Evolutionary conservation across 2,113 vertebrate species (phyloP).

Genomic region (Apteryx mantelli): DNA sequence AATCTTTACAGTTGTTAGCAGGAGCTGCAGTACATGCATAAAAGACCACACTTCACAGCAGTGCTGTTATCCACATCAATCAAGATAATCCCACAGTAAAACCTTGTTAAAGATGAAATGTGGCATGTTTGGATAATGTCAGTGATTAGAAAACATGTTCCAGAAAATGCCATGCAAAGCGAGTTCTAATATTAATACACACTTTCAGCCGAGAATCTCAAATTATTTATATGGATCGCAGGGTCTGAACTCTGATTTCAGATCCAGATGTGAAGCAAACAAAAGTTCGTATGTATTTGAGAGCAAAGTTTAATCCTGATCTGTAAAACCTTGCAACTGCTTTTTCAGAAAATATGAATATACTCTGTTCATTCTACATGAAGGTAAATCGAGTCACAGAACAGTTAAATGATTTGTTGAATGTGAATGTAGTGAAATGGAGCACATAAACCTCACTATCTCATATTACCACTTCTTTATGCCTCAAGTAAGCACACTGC

Average conservation of each 20-base stretch:
- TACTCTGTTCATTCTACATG: neutral
- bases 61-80: slow-evolving; percentile 33
- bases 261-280: neutral
- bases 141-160: slow-evolving; percentile 48
- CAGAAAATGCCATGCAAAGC: slow-evolving; percentile 11
- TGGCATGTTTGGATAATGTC: slow-evolving; percentile 45
- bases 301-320: neutral
- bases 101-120: slow-evolving; percentile 46
- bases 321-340: neutral
- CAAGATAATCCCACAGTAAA: slow-evolving; percentile 42
- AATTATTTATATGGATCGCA: neutral
- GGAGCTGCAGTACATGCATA: neutral
- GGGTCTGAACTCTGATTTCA: slow-evolving; percentile 5
- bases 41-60: neutral
- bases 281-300: neutral
- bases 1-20: slow-evolving; percentile 61
- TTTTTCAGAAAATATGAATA: neutral
- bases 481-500: neutral
- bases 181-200: slow-evolving; percentile 54
- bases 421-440: neutral
- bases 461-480: neutral
- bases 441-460: neutral
- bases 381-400: neutral
- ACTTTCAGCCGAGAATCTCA: neutral
- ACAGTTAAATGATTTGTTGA: neutral